These are phyloP conservation scores for Drosophila nigricruria DNA, from an alignment of 2,888 invertebrate species.

Conservation along the genomic window DNA sequence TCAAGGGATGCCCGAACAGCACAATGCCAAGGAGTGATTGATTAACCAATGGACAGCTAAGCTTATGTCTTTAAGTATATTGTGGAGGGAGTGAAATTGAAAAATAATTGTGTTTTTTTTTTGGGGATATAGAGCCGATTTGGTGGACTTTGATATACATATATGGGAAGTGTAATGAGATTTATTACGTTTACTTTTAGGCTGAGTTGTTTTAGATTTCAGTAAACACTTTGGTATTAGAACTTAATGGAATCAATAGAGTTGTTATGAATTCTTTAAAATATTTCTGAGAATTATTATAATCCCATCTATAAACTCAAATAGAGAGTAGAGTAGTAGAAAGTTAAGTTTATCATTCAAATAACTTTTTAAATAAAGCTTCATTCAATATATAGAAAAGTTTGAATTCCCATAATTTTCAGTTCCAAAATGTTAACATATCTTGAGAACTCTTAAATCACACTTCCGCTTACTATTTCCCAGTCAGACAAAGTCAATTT, in stretches of 20 bases:
- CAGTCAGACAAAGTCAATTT: not conserved
- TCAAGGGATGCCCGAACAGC: conserved; percentile 43
- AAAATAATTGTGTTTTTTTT: not conserved
- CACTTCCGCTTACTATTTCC: not conserved
- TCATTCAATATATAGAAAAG: not conserved
- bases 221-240: too few relatives aligned
- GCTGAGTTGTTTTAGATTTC: too few relatives aligned
- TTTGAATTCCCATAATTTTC: not conserved
- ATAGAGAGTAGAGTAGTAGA: too few relatives aligned
- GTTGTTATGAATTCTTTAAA: too few relatives aligned
- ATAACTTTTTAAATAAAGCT: too few relatives aligned
- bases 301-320: too few relatives aligned
- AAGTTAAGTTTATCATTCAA: too few relatives aligned
- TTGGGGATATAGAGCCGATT: not conserved
- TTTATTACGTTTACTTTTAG: not conserved
- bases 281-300: too few relatives aligned
- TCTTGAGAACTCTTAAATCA: not conserved
- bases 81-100: not conserved
- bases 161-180: not conserved
- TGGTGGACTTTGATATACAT: too few relatives aligned
- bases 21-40: conserved; percentile 12
- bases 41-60: conserved; percentile 5
- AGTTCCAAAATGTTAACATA: not conserved
- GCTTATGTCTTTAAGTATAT: not conserved
- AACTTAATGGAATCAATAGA: too few relatives aligned